Conservation (phyloP, 2,113 vertebrate species). For the Eonycteris spelaea region DNA sequence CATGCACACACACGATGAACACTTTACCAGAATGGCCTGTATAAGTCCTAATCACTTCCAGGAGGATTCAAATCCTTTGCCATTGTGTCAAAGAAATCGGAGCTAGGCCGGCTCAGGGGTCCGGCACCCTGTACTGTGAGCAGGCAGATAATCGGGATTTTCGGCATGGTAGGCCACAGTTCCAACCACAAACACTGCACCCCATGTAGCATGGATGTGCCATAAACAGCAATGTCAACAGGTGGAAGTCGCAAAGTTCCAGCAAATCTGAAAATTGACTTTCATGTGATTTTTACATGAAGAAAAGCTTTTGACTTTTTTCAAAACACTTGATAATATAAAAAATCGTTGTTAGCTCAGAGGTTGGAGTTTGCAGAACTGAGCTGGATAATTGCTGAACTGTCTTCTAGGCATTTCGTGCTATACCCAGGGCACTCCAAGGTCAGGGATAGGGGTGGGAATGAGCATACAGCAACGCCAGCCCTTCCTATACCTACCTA, state of each 20-base stretch:
- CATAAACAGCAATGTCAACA: accelerated
- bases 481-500: accelerated
- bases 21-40: background rate
- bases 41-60: background rate
- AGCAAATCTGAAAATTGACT: background rate
- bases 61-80: background rate
- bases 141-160: background rate
- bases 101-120: background rate
- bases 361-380: background rate
- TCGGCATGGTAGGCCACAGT: too few species aligned
- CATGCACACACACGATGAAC: too few species aligned
- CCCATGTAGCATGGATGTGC: accelerated
- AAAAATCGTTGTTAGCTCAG: background rate
- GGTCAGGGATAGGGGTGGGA: accelerated
- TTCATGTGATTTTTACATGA: background rate
- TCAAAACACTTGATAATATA: background rate
- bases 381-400: background rate
- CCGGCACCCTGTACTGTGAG: background rate
- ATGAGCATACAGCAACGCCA: accelerated
- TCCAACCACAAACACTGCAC: accelerated
- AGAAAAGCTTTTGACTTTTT: background rate
- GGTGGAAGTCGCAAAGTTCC: accelerated
- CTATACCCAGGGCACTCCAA: background rate
- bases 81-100: background rate
- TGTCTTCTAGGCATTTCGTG: background rate